These are phyloP conservation scores for Polyommatus icarus DNA, from an alignment of 2,888 invertebrate species.

Conservation along the genomic window DNA sequence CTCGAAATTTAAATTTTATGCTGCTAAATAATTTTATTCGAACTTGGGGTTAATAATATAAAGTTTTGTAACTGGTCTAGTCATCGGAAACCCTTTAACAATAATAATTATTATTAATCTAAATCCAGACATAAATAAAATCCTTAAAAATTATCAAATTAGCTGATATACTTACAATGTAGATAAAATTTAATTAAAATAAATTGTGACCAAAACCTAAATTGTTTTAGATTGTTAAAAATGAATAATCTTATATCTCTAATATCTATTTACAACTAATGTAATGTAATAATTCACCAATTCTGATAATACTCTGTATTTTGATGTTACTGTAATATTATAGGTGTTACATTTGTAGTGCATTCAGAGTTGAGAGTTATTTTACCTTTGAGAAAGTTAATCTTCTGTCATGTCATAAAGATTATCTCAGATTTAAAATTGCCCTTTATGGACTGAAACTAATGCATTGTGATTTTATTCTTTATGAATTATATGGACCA, in stretches of 20 bases:
- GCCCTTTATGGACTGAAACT: constrained; percentile 48
- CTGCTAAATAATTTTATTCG: no score
- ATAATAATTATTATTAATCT: no score
- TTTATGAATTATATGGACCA: constrained; percentile 77
- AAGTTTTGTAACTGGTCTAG: no score
- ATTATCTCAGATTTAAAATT: not conserved
- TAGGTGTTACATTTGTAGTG: constrained; percentile 43
- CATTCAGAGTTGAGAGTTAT: not conserved
- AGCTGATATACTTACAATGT: not conserved
- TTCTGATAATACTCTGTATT: constrained; percentile 58
- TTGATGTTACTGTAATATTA: constrained; percentile 54
- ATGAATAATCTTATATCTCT: constrained; percentile 16
- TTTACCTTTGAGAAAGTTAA: not conserved
- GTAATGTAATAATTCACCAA: constrained; percentile 44
- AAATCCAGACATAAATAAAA: not conserved
- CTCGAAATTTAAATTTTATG: not conserved
- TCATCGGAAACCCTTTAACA: no score
- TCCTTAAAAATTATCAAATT: not conserved
- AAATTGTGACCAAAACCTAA: constrained; percentile 16
- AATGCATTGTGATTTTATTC: constrained; percentile 76
- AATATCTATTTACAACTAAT: constrained; percentile 25
- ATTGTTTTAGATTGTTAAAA: not conserved
- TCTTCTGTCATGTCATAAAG: not conserved
- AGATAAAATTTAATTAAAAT: not conserved
- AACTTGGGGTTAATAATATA: no score